phyloP scores from a whole-genome alignment of 2,888 invertebrate species.

The Drosophila tripunctata region DNA sequence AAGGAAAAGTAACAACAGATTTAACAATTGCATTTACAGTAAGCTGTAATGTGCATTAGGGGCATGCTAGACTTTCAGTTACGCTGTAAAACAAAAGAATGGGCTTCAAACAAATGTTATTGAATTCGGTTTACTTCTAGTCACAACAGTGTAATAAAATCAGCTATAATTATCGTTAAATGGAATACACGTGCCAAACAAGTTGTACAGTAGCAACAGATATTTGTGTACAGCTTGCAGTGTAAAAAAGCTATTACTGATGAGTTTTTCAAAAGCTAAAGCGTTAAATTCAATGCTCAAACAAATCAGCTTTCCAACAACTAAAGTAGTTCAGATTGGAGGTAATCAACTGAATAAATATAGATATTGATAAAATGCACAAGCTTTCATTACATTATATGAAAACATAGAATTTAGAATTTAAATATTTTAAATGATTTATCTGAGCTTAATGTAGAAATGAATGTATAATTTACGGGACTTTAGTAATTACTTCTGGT shows the following conservation, averaged over 20 bases:
- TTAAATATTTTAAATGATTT: too few relatives aligned
- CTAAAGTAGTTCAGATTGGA: neutral
- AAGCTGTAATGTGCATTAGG: slow-evolving; percentile 12
- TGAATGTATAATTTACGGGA: too few relatives aligned
- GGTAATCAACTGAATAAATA: neutral
- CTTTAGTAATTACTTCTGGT: too few relatives aligned
- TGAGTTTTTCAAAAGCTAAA: neutral
- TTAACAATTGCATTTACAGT: slow-evolving; percentile 5
- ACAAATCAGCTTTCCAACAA: neutral
- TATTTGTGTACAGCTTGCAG: neutral
- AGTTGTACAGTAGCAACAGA: slow-evolving; percentile 14
- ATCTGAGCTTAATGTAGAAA: too few relatives aligned
- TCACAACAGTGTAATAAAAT: slow-evolving; percentile 15
- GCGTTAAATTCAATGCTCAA: neutral
- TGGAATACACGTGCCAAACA: slow-evolving; percentile 22
- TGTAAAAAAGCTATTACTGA: slow-evolving; percentile 3
- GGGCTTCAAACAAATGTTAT: neutral
- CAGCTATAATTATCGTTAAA: slow-evolving; percentile 24
- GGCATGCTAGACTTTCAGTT: neutral
- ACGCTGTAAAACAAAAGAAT: neutral
- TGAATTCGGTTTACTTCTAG: neutral
- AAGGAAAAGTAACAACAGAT: slow-evolving; percentile 4
- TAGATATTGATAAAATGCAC: too few relatives aligned
- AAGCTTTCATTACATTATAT: too few relatives aligned
- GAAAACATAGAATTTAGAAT: too few relatives aligned